Conservation (phyloP, 2,797 vertebrate species). For the Mormyrus hasselquistii region DNA sequence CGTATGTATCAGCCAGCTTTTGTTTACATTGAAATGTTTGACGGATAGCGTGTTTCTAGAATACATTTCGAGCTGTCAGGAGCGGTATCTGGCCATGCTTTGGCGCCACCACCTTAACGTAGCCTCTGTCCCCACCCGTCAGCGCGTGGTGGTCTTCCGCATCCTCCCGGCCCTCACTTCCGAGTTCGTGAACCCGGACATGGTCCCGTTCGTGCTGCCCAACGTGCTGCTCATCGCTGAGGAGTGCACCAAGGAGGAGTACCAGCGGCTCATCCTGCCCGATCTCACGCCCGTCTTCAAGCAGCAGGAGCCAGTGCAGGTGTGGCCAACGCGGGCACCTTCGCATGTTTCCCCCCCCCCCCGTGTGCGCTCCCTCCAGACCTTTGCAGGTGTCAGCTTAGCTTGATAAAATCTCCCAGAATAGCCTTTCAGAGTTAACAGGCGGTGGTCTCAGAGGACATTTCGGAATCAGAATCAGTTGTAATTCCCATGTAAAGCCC, state of each 20-base stretch:
- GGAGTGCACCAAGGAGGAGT: constrained; percentile 96
- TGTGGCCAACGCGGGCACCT: constrained; percentile 42
- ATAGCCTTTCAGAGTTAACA: not conserved
- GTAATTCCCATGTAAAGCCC: not conserved
- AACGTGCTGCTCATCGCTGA: constrained; percentile 95
- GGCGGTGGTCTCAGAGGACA: not conserved
- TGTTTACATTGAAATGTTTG: not conserved
- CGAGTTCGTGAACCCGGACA: constrained; percentile 95
- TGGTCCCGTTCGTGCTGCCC: constrained; percentile 96
- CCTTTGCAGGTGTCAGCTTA: not conserved
- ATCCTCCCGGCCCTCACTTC: constrained; percentile 86
- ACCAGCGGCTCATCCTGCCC: constrained; percentile 81
- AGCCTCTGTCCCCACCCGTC: not conserved
- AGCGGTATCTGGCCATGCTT: not conserved
- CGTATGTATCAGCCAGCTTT: not conserved
- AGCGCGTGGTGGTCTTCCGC: constrained; percentile 91
- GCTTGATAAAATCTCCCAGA: not conserved
- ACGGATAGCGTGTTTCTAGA: not conserved
- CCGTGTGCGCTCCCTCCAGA: not conserved
- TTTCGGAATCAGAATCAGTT: not conserved
- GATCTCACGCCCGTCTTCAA: constrained; percentile 95
- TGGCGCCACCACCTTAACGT: not conserved
- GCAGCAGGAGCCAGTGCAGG: constrained; percentile 95
- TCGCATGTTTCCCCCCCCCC: not conserved
- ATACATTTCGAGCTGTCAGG: not conserved